Conservation (phyloP, 2,797 vertebrate genomes). For the Danio jaintianensis region DNA sequence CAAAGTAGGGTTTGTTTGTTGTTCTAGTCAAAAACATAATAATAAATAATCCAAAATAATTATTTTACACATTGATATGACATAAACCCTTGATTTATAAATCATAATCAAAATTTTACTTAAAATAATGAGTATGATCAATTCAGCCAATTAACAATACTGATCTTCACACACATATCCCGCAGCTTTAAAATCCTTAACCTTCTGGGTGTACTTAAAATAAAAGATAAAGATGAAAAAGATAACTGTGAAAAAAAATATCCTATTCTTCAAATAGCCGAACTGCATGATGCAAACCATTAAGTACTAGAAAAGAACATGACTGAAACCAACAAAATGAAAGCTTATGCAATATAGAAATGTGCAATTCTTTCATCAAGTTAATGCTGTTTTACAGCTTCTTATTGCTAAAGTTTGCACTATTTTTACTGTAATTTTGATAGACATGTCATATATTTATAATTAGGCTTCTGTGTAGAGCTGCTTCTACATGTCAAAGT, state of each 20-base stretch:
- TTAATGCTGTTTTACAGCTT: neutral
- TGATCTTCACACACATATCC: constrained; percentile 2
- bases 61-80: neutral
- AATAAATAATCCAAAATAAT: neutral
- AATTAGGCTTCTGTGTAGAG: neutral
- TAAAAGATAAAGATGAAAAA: neutral
- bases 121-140: neutral
- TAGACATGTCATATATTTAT: neutral
- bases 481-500: neutral
- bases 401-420: neutral
- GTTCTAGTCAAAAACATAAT: neutral
- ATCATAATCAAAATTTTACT: neutral
- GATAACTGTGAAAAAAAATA: neutral
- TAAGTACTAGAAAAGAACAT: neutral
- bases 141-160: constrained; percentile 13
- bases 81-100: neutral
- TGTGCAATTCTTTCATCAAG: neutral
- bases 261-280: neutral
- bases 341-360: neutral
- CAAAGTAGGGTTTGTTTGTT: neutral
- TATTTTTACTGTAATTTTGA: neutral
- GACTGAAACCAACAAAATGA: neutral
- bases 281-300: neutral
- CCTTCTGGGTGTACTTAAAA: constrained; percentile 1
- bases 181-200: neutral